A percentile compares a stretch with the other conserved stretches of the same genome.
Conservation (phyloP, 2,797 vertebrate genomes). For the Crenichthys baileyi region DNA sequence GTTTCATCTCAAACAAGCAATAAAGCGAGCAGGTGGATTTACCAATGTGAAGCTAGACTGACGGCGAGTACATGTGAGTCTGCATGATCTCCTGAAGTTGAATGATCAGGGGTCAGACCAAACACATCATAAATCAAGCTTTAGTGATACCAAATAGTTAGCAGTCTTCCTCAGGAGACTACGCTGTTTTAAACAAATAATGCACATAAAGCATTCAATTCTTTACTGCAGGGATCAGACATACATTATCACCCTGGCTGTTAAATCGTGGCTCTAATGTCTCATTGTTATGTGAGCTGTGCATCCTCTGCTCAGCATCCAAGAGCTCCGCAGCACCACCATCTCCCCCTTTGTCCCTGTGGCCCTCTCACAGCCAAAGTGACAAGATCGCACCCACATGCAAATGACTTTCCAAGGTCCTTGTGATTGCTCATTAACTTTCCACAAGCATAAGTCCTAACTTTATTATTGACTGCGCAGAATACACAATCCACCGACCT, state of each 20-base stretch:
- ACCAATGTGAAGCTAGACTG: background rate
- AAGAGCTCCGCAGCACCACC: constrained; percentile 45
- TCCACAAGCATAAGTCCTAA: constrained; percentile 95
- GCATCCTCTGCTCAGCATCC: background rate
- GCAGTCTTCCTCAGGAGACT: background rate
- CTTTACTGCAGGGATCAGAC: background rate
- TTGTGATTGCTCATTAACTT: constrained; percentile 97
- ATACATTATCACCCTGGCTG: background rate
- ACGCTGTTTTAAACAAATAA: constrained; percentile 1
- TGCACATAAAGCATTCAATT: background rate
- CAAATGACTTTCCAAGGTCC: constrained; percentile 98
- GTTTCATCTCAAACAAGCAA: background rate
- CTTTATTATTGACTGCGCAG: constrained; percentile 99
- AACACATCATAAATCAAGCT: background rate
- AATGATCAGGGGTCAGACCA: background rate
- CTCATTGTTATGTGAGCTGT: constrained; percentile 21
- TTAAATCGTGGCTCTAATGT: background rate
- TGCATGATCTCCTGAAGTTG: background rate
- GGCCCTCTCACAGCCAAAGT: constrained; percentile 80
- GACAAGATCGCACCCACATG: constrained; percentile 87
- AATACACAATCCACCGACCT: constrained; percentile 99
- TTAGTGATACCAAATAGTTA: background rate
- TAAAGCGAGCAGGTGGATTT: background rate
- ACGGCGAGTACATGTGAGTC: background rate
- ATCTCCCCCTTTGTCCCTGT: constrained; percentile 67